Conservation (phyloP, 2,113 vertebrate species). For the Lucifuga dentata region DNA sequence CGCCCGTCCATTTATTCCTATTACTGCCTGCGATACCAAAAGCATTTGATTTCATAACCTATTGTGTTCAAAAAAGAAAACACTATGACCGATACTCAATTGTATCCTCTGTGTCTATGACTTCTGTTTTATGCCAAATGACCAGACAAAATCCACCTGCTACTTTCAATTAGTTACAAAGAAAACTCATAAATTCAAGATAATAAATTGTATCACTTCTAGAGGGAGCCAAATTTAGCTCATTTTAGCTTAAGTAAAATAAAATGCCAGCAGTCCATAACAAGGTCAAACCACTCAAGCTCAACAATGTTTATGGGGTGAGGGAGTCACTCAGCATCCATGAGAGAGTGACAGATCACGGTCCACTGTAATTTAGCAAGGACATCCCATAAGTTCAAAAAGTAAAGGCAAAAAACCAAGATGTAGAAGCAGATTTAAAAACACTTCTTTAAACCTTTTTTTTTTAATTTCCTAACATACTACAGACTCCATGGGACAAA, state of each 20-base stretch:
- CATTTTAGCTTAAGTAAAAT: conserved; percentile 59
- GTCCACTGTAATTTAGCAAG: conserved; percentile 23
- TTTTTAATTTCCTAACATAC: too few relatives aligned
- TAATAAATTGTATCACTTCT: not conserved
- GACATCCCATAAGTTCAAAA: conserved; percentile 40
- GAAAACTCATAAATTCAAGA: not conserved
- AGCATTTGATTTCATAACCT: conserved; percentile 41
- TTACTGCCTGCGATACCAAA: conserved; percentile 29
- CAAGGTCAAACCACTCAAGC: conserved; percentile 71
- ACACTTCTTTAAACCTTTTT: too few relatives aligned
- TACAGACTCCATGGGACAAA: too few relatives aligned
- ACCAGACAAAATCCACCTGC: conserved; percentile 1
- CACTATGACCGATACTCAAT: conserved; percentile 10
- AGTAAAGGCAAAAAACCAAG: conserved; percentile 34
- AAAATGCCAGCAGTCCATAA: conserved; percentile 54
- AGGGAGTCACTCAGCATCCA: conserved; percentile 56
- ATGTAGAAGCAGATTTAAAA: too few relatives aligned
- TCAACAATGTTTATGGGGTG: conserved; percentile 63
- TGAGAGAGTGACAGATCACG: conserved; percentile 73
- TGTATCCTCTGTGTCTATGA: not conserved
- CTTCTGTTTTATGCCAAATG: not conserved
- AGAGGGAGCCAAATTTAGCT: conserved; percentile 46
- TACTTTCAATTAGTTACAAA: not conserved
- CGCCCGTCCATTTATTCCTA: conserved; percentile 14
- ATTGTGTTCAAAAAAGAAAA: too few relatives aligned